Evolutionary conservation across 2,888 invertebrate species (phyloP), one percentile per base, ranked within the genome.

Genomic region (Metallyticus violacea): DNA sequence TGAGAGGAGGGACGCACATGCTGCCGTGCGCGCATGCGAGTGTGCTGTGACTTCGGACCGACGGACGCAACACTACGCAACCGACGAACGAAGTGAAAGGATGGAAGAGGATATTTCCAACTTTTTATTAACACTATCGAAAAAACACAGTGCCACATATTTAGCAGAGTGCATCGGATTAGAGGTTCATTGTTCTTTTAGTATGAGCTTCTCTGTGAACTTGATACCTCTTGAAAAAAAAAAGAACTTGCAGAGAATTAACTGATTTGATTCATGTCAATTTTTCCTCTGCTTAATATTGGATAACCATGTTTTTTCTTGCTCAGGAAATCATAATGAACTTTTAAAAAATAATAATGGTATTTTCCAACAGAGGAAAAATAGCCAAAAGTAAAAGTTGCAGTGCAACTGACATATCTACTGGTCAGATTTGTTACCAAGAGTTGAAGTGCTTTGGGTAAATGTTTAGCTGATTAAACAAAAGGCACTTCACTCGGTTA

Each of bases 401-500:
- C 87, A 85, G 86, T 88, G 88, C 88, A 88, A 88, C 88, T 88
- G 87, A 88, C 88, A 88, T 88, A 88, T 88, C 88, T 86, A 88
- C 88, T 88, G 88, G 87, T 88, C 88, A 88, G 86, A 84, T 88
- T 88, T 88, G 88, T 88, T 88, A 88, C 88, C 88, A 88, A 87
- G 88, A 87, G 86, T 81, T 88, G 88, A 88, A 88, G 88, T 88
- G 88, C 88, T 88, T 85, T 87, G 88, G 87, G 85, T 88, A 84
- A 87, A 81, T 86, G 85, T 86, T 79, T 85, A 84, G 85, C 85
- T 62, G 76, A 29, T 62, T 82, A 80, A 87, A 85, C 77, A 87
- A 87, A 88, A 87, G 88, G 88, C 88, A 87, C 88, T 88, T 88
- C 88, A 87, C 88, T 88, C 88, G 86, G 83, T 81, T 87, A 87